Conservation (phyloP, 1,140 invertebrate genomes). For the Phthorimaea operculella region DNA sequence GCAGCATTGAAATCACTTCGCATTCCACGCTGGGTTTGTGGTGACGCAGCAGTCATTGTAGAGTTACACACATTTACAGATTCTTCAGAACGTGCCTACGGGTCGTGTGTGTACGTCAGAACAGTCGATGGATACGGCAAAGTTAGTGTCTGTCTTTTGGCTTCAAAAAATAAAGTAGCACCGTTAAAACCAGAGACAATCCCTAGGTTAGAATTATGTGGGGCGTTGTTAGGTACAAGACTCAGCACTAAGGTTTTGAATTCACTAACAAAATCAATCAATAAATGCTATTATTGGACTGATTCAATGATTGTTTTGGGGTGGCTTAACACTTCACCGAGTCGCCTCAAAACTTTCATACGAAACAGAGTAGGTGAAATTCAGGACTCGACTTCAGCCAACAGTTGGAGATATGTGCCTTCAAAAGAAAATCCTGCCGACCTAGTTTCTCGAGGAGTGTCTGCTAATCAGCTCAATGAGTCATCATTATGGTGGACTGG, state of each 20-base stretch:
- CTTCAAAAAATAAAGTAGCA: slow-evolving; percentile 43
- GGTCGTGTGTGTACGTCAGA: slow-evolving; percentile 27
- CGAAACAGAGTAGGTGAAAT: slow-evolving; percentile 5
- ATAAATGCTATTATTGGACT: background rate
- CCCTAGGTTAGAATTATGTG: slow-evolving; percentile 5
- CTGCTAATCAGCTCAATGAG: background rate
- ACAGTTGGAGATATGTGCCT: slow-evolving; percentile 4
- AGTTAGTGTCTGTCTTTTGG: slow-evolving; percentile 23
- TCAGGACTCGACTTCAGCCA: background rate
- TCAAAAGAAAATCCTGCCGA: slow-evolving; percentile 2
- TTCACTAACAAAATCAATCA: background rate
- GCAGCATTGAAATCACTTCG: background rate
- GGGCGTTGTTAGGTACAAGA: slow-evolving; percentile 2
- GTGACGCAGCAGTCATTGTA: slow-evolving; percentile 2
- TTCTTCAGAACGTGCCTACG: slow-evolving; percentile 26
- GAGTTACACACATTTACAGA: slow-evolving; percentile 33
- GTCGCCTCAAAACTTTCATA: background rate
- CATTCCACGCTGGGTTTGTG: background rate
- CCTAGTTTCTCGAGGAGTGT: background rate
- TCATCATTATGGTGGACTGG: slow-evolving; percentile 4
- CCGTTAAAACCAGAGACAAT: slow-evolving; percentile 29
- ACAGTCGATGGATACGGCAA: slow-evolving; percentile 10
- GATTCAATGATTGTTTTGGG: slow-evolving; percentile 5
- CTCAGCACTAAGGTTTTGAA: background rate
- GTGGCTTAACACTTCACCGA: background rate